Conservation (phyloP, 2,888 invertebrate genomes). For the Philereme vetulata region DNA sequence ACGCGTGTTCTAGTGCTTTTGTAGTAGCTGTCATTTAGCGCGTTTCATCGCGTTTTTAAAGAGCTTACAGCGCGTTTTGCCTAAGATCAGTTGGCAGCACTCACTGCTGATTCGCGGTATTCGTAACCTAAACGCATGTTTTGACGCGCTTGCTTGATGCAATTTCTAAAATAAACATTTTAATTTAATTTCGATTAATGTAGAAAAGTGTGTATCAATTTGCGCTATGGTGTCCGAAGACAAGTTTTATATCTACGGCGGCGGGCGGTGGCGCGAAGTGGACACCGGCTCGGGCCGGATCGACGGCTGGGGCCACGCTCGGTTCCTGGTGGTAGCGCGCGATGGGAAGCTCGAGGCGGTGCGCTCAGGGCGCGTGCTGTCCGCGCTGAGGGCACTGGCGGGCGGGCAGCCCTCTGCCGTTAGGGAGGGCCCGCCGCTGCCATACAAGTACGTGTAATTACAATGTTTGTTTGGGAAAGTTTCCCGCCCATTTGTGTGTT, state of each 20-base stretch:
- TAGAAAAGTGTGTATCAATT: too few relatives aligned
- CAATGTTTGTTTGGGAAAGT: not conserved
- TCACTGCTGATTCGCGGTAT: too few relatives aligned
- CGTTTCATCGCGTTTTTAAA: too few relatives aligned
- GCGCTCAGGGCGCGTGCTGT: slow-evolving; percentile 9
- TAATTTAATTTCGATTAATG: too few relatives aligned
- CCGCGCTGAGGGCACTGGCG: slow-evolving; percentile 17
- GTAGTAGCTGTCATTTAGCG: too few relatives aligned
- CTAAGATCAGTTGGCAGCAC: too few relatives aligned
- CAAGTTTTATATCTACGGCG: slow-evolving; percentile 45
- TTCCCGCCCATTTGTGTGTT: slow-evolving; percentile 9
- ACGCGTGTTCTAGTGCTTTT: too few relatives aligned
- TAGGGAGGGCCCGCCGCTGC: not conserved
- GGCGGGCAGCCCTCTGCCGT: slow-evolving; percentile 1
- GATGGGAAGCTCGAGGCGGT: slow-evolving; percentile 18
- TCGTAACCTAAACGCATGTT: too few relatives aligned
- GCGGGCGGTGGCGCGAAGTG: slow-evolving; percentile 48
- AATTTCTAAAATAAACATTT: too few relatives aligned
- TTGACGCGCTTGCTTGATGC: too few relatives aligned
- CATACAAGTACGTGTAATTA: not conserved
- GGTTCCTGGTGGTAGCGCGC: slow-evolving; percentile 17
- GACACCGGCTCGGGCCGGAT: slow-evolving; percentile 40
- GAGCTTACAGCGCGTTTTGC: too few relatives aligned
- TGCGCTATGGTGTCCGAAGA: slow-evolving; percentile 15
- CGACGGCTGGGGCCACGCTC: slow-evolving; percentile 40